A percentile compares a stretch with the other conserved stretches of the same genome.
Evolutionary conservation across 1,140 invertebrate genomes (phyloP).

Genomic region (Musca vetustissima): DNA sequence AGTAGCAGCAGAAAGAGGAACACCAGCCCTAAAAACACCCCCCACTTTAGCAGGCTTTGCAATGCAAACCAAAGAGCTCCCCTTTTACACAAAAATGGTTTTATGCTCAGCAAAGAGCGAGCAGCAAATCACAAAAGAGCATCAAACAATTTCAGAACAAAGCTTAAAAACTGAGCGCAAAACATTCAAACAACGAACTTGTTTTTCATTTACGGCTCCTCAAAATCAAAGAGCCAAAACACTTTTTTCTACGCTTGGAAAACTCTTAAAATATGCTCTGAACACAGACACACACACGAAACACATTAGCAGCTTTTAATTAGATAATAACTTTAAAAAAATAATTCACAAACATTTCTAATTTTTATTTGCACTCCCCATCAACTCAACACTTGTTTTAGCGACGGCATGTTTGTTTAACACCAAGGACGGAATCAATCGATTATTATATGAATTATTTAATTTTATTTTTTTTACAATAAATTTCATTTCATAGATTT

Average conservation of each 20-base stretch:
- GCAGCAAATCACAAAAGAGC: too few relatives aligned
- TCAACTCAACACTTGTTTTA: not conserved
- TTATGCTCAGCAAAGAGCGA: too few relatives aligned
- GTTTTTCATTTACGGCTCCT: too few relatives aligned
- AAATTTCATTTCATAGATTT: slow-evolving; percentile 1
- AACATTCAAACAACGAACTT: too few relatives aligned
- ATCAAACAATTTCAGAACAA: too few relatives aligned
- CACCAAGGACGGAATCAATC: not conserved
- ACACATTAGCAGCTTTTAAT: not conserved
- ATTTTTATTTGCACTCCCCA: not conserved
- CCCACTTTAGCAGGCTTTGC: too few relatives aligned
- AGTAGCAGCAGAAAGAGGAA: slow-evolving; percentile 5
- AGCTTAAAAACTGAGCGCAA: too few relatives aligned
- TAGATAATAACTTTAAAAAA: slow-evolving; percentile 17
- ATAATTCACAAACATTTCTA: not conserved
- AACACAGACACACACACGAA: not conserved
- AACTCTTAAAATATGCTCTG: not conserved
- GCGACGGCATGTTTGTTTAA: slow-evolving; percentile 2
- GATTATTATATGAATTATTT: not conserved
- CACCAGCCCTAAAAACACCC: not conserved
- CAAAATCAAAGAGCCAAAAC: too few relatives aligned
- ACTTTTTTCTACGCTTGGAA: not conserved
- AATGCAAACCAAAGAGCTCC: too few relatives aligned
- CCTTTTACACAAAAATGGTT: too few relatives aligned
- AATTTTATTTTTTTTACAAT: not conserved